A percentile compares a stretch with the other conserved stretches of the same genome.
phyloP scores from a whole-genome alignment of 2,888 invertebrate species.

The Oligia strigilis region DNA sequence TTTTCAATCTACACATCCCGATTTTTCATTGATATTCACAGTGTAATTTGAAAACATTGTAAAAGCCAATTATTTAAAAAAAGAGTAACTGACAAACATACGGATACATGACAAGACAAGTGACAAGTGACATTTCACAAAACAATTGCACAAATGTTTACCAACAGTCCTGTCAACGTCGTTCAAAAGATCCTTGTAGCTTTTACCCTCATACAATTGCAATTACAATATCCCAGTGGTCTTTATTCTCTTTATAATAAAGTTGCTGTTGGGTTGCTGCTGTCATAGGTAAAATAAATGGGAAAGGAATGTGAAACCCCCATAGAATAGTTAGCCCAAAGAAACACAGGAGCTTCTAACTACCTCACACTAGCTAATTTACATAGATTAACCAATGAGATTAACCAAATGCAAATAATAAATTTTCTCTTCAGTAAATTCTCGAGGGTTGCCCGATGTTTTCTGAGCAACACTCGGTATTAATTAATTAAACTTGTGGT shows the following conservation, averaged over 20 bases:
- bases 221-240: not conserved
- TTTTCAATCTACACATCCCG: not conserved
- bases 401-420: constrained; percentile 5
- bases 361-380: not conserved
- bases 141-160: no score
- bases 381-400: not conserved
- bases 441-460: constrained; percentile 4
- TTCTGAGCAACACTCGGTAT: constrained; percentile 16
- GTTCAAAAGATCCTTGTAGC: no score
- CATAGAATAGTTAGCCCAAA: no score
- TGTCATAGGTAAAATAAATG: not conserved
- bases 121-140: no score
- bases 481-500: constrained; percentile 46
- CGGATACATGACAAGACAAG: no score
- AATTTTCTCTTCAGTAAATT: constrained; percentile 1
- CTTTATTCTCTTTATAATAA: not conserved
- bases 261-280: not conserved
- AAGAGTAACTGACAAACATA: no score
- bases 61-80: no score
- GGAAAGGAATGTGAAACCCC: not conserved
- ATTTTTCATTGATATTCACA: not conserved
- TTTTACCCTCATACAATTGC: not conserved
- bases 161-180: no score
- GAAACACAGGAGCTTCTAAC: not conserved
- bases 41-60: no score